Evolutionary conservation across 2,888 invertebrate species (phyloP), one percentile per base, ranked within the genome.

Genomic region (Gryllus longicercus): DNA sequence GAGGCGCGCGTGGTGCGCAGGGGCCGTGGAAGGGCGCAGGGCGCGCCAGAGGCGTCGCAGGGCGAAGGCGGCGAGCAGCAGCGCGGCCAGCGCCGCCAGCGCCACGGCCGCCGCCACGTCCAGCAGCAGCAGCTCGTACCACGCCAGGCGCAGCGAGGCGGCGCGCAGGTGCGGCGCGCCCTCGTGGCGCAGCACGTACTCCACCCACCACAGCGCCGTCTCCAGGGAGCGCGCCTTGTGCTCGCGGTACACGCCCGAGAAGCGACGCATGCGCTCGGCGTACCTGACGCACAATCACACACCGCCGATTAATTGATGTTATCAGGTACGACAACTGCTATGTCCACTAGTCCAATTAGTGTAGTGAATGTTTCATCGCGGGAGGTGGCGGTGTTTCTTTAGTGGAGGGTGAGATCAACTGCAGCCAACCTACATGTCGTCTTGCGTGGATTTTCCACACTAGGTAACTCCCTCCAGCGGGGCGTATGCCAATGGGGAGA

Each of bases 121-220:
- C 25, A 84, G 78, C 80, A 83, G 51, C 21, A 82, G 77, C 78
- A 81, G 82, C 80, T 84, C 80, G 63, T 80, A 81, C 81, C 82
- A 82, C 16, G 80, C 50, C 63, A 84, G 82, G 18, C 83, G 78
- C 14, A 80, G 75, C 5, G 82, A 82, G 8, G 82, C 82, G 0
- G 83, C 82, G 12, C 81, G 82, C 38, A 84, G 80, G 74, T 84
- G 84, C 8, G 79, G 81, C 5, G 85, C 86, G 11, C 85, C 84
- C 18, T 84, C 84, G 81, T 87, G 86, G 21, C 86, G 82, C 50
- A 86, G 85, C 25, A 87, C 84, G 82, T 86, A 86, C 80, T 87
- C 87, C n/a, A 85, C 85, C 83, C 84, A 85, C 82, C 84, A 86
- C 12, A 86, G 83, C 16, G 85, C 86, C 14, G 83, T 82, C 11